Conservation (phyloP, 2,113 vertebrate genomes). For the Chionis minor region DNA sequence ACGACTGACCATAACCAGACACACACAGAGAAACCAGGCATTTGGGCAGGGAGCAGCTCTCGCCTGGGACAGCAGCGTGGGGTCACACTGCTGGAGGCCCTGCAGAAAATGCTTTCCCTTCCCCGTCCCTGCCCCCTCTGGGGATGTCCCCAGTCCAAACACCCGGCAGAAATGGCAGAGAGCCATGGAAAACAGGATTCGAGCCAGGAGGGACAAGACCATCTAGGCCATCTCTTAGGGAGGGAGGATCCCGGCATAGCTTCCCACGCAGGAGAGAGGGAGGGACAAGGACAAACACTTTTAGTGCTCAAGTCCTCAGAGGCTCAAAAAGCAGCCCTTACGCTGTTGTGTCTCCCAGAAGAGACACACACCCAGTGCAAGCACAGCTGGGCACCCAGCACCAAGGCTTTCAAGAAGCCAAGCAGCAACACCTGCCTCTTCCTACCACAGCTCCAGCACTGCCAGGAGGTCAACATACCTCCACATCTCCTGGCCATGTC, state of each 20-base stretch:
- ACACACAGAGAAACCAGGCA: rapidly evolving
- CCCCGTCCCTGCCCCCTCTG: background rate
- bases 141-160: constrained; percentile 21
- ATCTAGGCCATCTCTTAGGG: background rate
- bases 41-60: background rate
- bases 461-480: background rate
- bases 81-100: background rate
- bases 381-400: background rate
- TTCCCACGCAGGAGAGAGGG: background rate
- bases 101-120: background rate
- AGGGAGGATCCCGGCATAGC: background rate
- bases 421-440: background rate
- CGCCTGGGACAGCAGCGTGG: rapidly evolving
- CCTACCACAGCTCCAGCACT: background rate
- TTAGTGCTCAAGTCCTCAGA: background rate
- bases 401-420: background rate
- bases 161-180: background rate
- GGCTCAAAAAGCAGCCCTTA: background rate
- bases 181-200: background rate
- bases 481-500: background rate
- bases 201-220: background rate
- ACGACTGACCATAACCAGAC: rapidly evolving
- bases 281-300: background rate
- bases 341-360: background rate
- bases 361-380: background rate